Evolutionary conservation across 2,888 invertebrate genomes (phyloP).

Genomic region (Drosophila ezoana): DNA sequence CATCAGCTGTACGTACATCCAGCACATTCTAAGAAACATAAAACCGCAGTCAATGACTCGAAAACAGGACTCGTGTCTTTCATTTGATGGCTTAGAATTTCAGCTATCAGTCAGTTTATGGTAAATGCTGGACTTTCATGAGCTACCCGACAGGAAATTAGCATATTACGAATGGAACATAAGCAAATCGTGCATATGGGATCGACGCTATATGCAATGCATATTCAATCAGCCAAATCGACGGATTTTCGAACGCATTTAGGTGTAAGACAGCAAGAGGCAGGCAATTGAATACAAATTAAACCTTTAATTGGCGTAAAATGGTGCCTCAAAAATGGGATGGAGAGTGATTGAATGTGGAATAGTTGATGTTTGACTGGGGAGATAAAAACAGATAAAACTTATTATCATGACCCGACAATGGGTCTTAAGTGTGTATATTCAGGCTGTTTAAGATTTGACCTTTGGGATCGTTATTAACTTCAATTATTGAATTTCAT

Average conservation of each 20-base stretch:
- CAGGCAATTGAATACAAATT: constrained; percentile 61
- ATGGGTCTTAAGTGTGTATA: no score
- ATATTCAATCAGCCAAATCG: constrained; percentile 66
- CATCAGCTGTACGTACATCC: constrained; percentile 15
- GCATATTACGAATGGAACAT: constrained; percentile 61
- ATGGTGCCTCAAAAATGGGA: background rate
- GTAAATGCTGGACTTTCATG: constrained; percentile 39
- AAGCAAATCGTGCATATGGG: constrained; percentile 60
- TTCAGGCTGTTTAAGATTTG: no score
- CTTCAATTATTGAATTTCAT: no score
- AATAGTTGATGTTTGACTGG: constrained; percentile 3
- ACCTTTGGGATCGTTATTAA: no score
- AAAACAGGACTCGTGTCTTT: constrained; percentile 74
- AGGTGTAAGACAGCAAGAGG: constrained; percentile 50
- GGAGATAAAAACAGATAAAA: no score
- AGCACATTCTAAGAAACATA: constrained; percentile 31
- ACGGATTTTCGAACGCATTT: constrained; percentile 36
- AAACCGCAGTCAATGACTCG: constrained; percentile 66
- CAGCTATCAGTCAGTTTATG: constrained; percentile 61
- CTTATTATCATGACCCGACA: no score
- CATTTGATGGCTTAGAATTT: constrained; percentile 67
- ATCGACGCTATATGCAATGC: constrained; percentile 52
- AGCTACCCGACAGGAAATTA: constrained; percentile 54
- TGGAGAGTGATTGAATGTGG: constrained; percentile 22
- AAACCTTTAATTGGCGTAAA: constrained; percentile 36